These are phyloP conservation scores for Solenopsis fugax DNA, from an alignment of 1,140 invertebrate genomes.

Conservation along the genomic window DNA sequence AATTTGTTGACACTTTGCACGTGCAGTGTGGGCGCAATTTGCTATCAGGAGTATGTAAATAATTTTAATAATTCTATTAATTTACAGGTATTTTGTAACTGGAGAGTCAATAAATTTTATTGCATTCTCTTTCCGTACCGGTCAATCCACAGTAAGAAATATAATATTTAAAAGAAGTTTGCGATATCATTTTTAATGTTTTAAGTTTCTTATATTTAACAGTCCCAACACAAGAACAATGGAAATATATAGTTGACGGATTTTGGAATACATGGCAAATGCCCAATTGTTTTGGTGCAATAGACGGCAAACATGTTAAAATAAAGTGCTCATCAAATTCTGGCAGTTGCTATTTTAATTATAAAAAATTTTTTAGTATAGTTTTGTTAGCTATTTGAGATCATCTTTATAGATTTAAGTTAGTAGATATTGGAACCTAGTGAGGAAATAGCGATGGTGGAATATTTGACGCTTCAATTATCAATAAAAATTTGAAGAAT, in stretches of 20 bases:
- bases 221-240: not conserved
- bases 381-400: conserved; percentile 6
- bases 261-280: conserved; percentile 6
- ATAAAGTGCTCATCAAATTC: not conserved
- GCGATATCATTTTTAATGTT: not conserved
- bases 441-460: not conserved
- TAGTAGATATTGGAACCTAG: not conserved
- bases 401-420: not conserved
- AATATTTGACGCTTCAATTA: not conserved
- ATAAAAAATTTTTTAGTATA: conserved; percentile 8
- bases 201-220: not conserved
- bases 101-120: not conserved
- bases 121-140: not conserved
- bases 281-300: not conserved
- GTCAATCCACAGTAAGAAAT: conserved; percentile 22
- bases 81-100: conserved; percentile 6
- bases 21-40: no score
- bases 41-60: no score
- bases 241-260: not conserved
- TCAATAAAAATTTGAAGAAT: not conserved
- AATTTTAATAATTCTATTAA: no score
- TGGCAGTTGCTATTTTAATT: conserved; percentile 16
- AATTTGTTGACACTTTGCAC: no score
- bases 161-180: conserved; percentile 19
- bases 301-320: not conserved